Conservation (phyloP, 2,113 vertebrate genomes). For the Cololabis saira region DNA sequence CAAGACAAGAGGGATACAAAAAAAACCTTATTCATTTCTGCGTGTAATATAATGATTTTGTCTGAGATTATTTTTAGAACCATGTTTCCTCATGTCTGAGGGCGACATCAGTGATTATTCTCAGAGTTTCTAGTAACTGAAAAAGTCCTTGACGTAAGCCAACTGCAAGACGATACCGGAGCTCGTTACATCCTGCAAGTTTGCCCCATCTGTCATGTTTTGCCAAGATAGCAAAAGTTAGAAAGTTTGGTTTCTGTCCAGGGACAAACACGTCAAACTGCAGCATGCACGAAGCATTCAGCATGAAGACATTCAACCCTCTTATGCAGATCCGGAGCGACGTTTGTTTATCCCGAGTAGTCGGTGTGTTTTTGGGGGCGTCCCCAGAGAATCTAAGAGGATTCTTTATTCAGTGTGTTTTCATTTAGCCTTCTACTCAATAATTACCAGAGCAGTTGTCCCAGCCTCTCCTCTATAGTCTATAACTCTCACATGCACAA, state of each 20-base stretch:
- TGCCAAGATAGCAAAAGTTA: constrained; percentile 51
- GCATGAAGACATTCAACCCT: constrained; percentile 51
- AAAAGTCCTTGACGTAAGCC: background rate
- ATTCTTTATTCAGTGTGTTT: constrained; percentile 66
- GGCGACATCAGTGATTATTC: too few species aligned
- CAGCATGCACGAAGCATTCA: constrained; percentile 52
- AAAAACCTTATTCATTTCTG: too few species aligned
- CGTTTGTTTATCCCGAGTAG: constrained; percentile 57
- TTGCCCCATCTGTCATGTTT: constrained; percentile 23
- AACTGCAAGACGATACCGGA: constrained; percentile 2
- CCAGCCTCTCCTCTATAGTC: constrained; percentile 18
- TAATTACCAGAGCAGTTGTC: constrained; percentile 60
- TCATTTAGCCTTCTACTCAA: constrained; percentile 66
- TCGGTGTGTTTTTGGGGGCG: constrained; percentile 23
- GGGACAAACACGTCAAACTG: constrained; percentile 40
- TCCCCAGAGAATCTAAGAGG: constrained; percentile 64
- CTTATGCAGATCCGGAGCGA: constrained; percentile 56
- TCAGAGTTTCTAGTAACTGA: too few species aligned
- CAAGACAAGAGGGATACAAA: too few species aligned
- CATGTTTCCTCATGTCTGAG: too few species aligned
- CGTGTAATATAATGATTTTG: too few species aligned
- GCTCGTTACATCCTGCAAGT: constrained; percentile 34
- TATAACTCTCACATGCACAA: constrained; percentile 15
- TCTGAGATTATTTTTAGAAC: too few species aligned
- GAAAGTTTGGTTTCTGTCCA: constrained; percentile 29